A percentile compares a stretch with the other conserved stretches of the same genome.
Evolutionary conservation across 2,113 vertebrate species (phyloP).

Genomic region (Jacana jacana): DNA sequence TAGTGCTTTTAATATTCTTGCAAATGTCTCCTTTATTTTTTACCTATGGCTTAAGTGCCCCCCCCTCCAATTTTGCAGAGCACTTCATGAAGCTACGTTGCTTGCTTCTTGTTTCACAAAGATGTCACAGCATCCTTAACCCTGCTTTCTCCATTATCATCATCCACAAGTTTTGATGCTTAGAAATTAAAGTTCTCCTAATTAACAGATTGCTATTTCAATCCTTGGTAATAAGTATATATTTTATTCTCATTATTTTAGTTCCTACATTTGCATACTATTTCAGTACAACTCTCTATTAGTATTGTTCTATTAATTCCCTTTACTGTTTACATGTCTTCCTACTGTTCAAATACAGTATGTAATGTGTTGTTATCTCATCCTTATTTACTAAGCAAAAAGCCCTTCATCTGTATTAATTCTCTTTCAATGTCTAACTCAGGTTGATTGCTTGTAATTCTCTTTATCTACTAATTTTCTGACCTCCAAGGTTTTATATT

Average conservation of each 20-base stretch:
- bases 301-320: not conserved
- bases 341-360: not conserved
- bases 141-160: not conserved
- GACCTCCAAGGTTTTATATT: not conserved
- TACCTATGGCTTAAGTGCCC: not conserved
- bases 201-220: not conserved
- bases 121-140: not conserved
- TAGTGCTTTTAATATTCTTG: not conserved
- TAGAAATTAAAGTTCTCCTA: not conserved
- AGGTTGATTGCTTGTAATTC: not conserved
- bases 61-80: not conserved
- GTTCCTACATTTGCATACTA: not conserved
- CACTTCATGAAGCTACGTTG: not conserved
- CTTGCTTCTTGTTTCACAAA: not conserved
- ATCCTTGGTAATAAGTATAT: not conserved
- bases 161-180: not conserved
- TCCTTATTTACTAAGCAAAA: not conserved
- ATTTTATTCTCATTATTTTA: not conserved
- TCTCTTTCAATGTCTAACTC: not conserved
- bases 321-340: not conserved
- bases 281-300: not conserved
- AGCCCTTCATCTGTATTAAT: not conserved
- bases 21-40: not conserved
- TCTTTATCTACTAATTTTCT: not conserved
- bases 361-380: not conserved